Evolutionary conservation across 1,140 invertebrate species (phyloP).

Genomic region (Monomorium pharaonis): DNA sequence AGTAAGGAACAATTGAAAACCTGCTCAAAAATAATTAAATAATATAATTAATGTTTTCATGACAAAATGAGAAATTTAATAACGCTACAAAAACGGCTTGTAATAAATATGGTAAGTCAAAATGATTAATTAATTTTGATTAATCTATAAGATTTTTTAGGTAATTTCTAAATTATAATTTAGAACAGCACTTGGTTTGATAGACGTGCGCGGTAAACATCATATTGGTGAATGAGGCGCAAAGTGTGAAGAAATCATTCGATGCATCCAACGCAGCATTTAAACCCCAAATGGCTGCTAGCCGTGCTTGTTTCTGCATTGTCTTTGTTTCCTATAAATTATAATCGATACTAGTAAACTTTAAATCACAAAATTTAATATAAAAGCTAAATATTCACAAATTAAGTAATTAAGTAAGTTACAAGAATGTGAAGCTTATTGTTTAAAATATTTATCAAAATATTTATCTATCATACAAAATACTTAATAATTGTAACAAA

Average conservation of each 20-base stretch:
- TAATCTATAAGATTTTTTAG: background rate
- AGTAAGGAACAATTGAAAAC: slow-evolving; percentile 61
- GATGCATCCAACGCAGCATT: slow-evolving; percentile 83
- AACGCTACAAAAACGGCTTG: background rate
- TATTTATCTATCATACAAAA: too few species aligned
- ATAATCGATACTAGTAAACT: background rate
- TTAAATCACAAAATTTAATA: background rate
- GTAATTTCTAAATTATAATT: slow-evolving; percentile 16
- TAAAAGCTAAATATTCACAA: background rate
- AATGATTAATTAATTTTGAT: background rate
- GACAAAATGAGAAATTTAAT: background rate
- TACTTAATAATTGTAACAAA: too few species aligned
- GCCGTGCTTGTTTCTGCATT: slow-evolving; percentile 82
- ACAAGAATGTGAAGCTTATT: too few species aligned
- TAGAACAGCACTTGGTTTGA: slow-evolving; percentile 65
- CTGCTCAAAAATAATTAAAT: slow-evolving; percentile 55
- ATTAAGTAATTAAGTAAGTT: background rate
- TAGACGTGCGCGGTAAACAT: slow-evolving; percentile 79
- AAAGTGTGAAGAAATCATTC: slow-evolving; percentile 85
- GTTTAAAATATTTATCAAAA: too few species aligned
- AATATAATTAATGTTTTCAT: background rate
- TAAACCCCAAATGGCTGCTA: slow-evolving; percentile 86
- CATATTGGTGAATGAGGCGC: slow-evolving; percentile 85
- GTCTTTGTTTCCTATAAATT: slow-evolving; percentile 70
- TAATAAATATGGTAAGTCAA: background rate